Conservation (phyloP, 2,888 invertebrate species). For the Neoaliturus tenellus region DNA sequence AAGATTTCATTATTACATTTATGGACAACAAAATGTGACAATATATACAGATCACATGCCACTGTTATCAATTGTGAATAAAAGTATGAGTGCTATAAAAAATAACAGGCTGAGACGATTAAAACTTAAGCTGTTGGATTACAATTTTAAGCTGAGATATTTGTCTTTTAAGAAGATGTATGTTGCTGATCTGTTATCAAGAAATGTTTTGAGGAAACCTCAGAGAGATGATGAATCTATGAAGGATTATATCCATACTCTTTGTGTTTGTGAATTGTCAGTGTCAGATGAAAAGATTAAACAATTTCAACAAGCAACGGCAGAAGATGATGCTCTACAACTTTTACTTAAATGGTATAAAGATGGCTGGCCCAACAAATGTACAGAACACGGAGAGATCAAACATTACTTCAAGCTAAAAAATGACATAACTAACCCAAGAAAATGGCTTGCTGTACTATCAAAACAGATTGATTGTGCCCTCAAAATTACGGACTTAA, state of each 20-base stretch:
- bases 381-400: too few relatives aligned
- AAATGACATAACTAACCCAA: too few relatives aligned
- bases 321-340: too few relatives aligned
- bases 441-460: too few relatives aligned
- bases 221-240: constrained; percentile 8
- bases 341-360: too few relatives aligned
- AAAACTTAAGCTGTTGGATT: constrained; percentile 40
- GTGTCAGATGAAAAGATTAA: not conserved
- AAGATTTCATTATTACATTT: constrained; percentile 69
- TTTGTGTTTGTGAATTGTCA: not conserved
- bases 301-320: not conserved
- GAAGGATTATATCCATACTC: constrained; percentile 13
- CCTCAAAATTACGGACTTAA: too few relatives aligned
- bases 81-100: constrained; percentile 55
- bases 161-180: constrained; percentile 66
- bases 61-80: constrained; percentile 54
- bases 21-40: constrained; percentile 54
- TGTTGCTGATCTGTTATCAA: constrained; percentile 63
- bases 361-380: too few relatives aligned
- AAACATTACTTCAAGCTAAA: too few relatives aligned
- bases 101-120: constrained; percentile 53
- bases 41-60: constrained; percentile 56
- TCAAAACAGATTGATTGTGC: too few relatives aligned
- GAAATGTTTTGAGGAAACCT: not conserved
- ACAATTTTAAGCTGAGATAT: constrained; percentile 60